These are phyloP conservation scores for Cephus runcator DNA, from an alignment of 2,888 invertebrate genomes.

Conservation along the genomic window DNA sequence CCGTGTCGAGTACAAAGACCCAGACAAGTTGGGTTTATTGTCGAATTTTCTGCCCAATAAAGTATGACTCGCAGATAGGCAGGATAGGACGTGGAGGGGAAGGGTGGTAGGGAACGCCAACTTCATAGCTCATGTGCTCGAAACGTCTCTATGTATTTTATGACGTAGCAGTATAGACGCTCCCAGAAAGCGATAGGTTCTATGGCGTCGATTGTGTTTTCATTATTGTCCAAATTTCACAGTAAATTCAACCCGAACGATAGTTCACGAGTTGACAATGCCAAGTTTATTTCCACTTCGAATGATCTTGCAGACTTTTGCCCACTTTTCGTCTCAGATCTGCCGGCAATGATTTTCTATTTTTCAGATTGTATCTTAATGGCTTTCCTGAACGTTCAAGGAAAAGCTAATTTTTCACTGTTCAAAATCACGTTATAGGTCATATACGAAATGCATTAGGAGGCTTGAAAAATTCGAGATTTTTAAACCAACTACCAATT, in stretches of 20 bases:
- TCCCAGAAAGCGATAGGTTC: slow-evolving; percentile 13
- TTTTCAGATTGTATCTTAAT: neutral
- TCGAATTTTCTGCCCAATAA: slow-evolving; percentile 64
- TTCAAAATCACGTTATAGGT: neutral
- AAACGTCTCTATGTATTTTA: slow-evolving; percentile 46
- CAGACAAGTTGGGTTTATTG: slow-evolving; percentile 57
- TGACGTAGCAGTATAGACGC: slow-evolving; percentile 36
- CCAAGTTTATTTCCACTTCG: slow-evolving; percentile 2
- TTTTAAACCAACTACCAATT: neutral
- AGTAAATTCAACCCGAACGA: slow-evolving; percentile 26
- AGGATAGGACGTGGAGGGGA: neutral
- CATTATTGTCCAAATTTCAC: slow-evolving; percentile 37
- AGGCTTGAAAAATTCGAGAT: neutral
- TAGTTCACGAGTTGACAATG: slow-evolving; percentile 5
- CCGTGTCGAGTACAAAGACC: slow-evolving; percentile 20
- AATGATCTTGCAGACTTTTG: neutral
- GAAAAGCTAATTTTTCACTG: neutral
- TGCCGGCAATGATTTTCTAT: neutral
- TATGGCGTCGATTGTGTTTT: slow-evolving; percentile 25
- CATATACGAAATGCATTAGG: neutral
- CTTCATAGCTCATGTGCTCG: slow-evolving; percentile 7
- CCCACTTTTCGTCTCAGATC: neutral
- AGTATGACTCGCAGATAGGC: slow-evolving; percentile 44
- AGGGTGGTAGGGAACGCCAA: neutral
- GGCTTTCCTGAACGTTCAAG: neutral